Conservation (phyloP, 2,888 invertebrate genomes). For the Cheilosia pagana region DNA sequence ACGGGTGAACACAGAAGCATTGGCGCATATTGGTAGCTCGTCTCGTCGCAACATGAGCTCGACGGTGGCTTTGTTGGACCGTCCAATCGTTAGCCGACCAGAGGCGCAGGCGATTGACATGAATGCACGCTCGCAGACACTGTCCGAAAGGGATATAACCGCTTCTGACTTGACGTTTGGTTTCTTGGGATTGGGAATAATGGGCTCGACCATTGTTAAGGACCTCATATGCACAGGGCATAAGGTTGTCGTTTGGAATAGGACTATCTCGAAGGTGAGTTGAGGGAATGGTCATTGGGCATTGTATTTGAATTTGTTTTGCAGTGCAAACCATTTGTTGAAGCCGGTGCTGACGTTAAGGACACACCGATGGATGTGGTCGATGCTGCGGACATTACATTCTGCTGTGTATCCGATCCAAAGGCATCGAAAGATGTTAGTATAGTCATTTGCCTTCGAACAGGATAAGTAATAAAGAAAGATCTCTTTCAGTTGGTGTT, state of each 20-base stretch:
- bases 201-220: slow-evolving; percentile 97
- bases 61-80: slow-evolving; percentile 81
- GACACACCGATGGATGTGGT: slow-evolving; percentile 97
- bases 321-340: slow-evolving; percentile 91
- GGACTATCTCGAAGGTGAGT: slow-evolving; percentile 91
- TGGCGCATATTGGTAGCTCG: slow-evolving; percentile 77
- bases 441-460: slow-evolving; percentile 49
- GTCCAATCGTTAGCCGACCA: slow-evolving; percentile 84
- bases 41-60: slow-evolving; percentile 80
- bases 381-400: slow-evolving; percentile 95
- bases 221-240: slow-evolving; percentile 97
- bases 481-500: slow-evolving; percentile 91
- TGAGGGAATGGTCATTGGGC: neutral
- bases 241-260: slow-evolving; percentile 96
- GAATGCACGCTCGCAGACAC: slow-evolving; percentile 89
- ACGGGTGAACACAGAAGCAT: slow-evolving; percentile 79
- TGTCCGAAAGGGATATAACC: slow-evolving; percentile 92
- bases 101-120: slow-evolving; percentile 91
- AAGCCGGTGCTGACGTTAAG: slow-evolving; percentile 93
- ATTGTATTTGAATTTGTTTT: neutral
- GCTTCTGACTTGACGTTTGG: slow-evolving; percentile 95
- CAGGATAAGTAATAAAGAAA: slow-evolving; percentile 50
- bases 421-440: slow-evolving; percentile 96
- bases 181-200: slow-evolving; percentile 97
- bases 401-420: slow-evolving; percentile 97